Evolutionary conservation across 2,888 invertebrate genomes (phyloP).

Genomic region (Hylaea fasciaria): DNA sequence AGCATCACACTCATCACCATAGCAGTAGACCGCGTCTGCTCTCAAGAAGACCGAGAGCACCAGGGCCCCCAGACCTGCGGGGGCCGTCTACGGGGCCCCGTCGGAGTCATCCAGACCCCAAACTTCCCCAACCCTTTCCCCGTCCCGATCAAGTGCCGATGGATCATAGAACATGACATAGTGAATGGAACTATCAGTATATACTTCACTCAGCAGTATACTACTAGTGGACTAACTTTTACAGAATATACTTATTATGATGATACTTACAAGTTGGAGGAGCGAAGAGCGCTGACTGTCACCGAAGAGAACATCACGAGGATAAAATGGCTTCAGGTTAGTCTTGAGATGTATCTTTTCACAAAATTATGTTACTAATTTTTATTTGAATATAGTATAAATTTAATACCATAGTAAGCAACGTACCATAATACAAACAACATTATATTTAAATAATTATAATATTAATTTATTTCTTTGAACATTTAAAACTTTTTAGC

Average conservation of each 20-base stretch:
- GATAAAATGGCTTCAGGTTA: constrained; percentile 84
- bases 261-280: constrained; percentile 87
- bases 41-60: constrained; percentile 67
- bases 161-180: constrained; percentile 93
- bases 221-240: constrained; percentile 90
- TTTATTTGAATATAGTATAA: no score
- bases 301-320: constrained; percentile 90
- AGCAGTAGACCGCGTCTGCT: constrained; percentile 55
- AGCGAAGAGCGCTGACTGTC: constrained; percentile 87
- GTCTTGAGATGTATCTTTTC: constrained; percentile 38
- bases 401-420: no score
- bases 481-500: neutral
- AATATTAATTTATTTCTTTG: neutral
- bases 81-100: constrained; percentile 86
- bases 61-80: constrained; percentile 85
- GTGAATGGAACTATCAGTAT: constrained; percentile 91
- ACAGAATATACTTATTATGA: constrained; percentile 91
- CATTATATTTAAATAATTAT: neutral
- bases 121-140: constrained; percentile 92
- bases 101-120: constrained; percentile 92
- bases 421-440: no score
- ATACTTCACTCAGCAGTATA: constrained; percentile 95
- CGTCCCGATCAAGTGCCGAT: constrained; percentile 93
- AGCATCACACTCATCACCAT: constrained; percentile 68
- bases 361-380: no score